Conservation (phyloP, 2,113 vertebrate genomes). For the Ictalurus punctatus region DNA sequence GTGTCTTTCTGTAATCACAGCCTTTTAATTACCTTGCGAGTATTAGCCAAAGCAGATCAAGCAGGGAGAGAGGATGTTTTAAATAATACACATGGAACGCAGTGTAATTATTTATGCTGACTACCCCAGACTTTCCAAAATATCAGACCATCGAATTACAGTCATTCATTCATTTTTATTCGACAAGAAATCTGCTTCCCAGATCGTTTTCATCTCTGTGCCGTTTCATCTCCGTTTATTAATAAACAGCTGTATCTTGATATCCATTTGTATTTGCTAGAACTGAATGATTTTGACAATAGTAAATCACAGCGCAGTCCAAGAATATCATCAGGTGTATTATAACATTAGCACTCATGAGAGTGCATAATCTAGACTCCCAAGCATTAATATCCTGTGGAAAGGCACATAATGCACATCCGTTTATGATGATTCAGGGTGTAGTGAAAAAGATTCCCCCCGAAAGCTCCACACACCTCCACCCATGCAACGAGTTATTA, state of each 20-base stretch:
- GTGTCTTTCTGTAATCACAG: constrained; percentile 15
- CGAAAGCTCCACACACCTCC: too few species aligned
- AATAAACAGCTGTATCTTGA: not conserved
- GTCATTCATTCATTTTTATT: constrained; percentile 7
- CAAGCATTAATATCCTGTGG: not conserved
- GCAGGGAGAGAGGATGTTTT: not conserved
- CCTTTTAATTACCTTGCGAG: constrained; percentile 18
- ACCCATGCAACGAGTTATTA: not conserved
- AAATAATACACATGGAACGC: not conserved
- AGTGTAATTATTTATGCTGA: constrained; percentile 10
- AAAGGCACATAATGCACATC: not conserved
- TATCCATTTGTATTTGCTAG: not conserved
- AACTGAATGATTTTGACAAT: not conserved
- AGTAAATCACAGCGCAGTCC: not conserved
- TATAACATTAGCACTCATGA: not conserved
- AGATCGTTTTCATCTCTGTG: not conserved
- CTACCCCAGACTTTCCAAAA: constrained; percentile 11
- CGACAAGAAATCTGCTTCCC: not conserved
- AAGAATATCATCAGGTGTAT: not conserved
- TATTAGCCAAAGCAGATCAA: not conserved
- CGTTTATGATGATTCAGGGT: not conserved
- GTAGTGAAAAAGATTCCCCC: not conserved
- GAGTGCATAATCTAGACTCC: not conserved
- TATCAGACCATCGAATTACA: not conserved
- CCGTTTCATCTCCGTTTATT: not conserved